Percentiles rank a stretch among this genome's conserved stretches.
Evolutionary conservation across 92 coral and sea anemone species (phyloP).

Genomic region (Actinernus sp.): DNA sequence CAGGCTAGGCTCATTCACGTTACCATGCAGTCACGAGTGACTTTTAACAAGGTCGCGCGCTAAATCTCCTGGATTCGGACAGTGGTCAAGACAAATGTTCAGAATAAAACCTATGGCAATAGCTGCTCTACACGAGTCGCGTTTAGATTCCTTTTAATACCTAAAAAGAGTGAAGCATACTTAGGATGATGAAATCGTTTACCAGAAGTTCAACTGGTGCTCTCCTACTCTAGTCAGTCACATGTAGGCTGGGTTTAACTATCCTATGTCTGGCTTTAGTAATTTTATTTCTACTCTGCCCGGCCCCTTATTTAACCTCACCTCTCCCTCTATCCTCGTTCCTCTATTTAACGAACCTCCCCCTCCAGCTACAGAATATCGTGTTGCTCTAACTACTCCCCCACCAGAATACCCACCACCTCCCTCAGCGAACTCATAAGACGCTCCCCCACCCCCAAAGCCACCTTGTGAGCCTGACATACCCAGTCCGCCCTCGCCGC

Average conservation of each 20-base stretch:
- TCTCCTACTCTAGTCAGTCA: too few species aligned
- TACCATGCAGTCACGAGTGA: too few species aligned
- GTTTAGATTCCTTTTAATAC: too few species aligned
- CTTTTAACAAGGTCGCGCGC: too few species aligned
- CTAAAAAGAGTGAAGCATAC: too few species aligned
- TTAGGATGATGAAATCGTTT: too few species aligned
- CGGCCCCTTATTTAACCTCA: constrained; percentile 41
- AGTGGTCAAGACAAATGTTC: too few species aligned
- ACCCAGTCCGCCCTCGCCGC: constrained; percentile 75
- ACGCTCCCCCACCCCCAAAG: constrained; percentile 95
- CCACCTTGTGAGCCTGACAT: constrained; percentile 60
- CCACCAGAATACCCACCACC: constrained; percentile 99
- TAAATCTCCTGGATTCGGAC: too few species aligned
- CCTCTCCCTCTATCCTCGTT: constrained; percentile 1
- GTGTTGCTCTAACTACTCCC: constrained; percentile 58
- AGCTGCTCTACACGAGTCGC: too few species aligned
- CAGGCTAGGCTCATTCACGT: too few species aligned
- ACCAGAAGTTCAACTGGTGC: too few species aligned
- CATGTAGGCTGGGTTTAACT: background rate
- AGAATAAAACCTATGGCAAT: too few species aligned
- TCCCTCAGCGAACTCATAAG: constrained; percentile 68
- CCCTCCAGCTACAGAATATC: constrained; percentile 73
- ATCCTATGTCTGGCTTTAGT: constrained; percentile 14
- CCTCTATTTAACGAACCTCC: constrained; percentile 95
- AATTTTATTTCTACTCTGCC: constrained; percentile 65